Evolutionary conservation across 2,888 invertebrate species (phyloP), one percentile per base, ranked within the genome.

Genomic region (Drosophila ustulata): DNA sequence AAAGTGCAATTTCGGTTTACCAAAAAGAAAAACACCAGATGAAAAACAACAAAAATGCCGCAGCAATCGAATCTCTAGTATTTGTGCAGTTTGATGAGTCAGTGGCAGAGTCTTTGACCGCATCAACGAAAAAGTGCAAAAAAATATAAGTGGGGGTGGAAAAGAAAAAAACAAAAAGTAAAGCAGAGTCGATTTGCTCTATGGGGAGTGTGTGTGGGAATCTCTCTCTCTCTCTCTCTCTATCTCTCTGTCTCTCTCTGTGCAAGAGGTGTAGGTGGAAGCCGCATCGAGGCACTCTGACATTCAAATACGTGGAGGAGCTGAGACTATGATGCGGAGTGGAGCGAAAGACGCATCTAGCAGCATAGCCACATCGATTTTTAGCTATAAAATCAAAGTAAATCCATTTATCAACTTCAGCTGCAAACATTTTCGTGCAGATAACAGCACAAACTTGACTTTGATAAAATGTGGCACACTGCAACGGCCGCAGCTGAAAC

Each of bases 381-480:
- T 86, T 64, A 67, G 88, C 86, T 86, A 74, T 76, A 82, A 88
- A 88, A 88, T 88, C 81, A 73, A 84, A 87, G 81, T 75, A 87
- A 89, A 87, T 75, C 88, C 83, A 84, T 84, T 84, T 84, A 87
- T 84, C 83, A 84, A 84, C 83, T 89, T 84, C 83, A 89, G 78
- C 78, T 75, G 74, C 89, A 84, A 83, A 73, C 78, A 75, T 74
- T 81, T 88, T 83, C 76, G 69, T 63, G 55, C 75, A 84, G 89
- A 84, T 89, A 89, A 87, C 67, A 69, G 56, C 64, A 50, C 18
- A 32, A 62, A 63, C 67, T 76, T 84, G 88, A 84, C 89, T 89
- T 81, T 84, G 84, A 89, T 87, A 87, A 89, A 84, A 89, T 87
- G 84, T 83, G 75, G 57, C 49, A 52, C 64, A 47, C n/a, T 61